A percentile compares a stretch with the other conserved stretches of the same genome.
These are phyloP conservation scores for Anomalospiza imberbis DNA, from an alignment of 2,797 vertebrate species.

Conservation along the genomic window DNA sequence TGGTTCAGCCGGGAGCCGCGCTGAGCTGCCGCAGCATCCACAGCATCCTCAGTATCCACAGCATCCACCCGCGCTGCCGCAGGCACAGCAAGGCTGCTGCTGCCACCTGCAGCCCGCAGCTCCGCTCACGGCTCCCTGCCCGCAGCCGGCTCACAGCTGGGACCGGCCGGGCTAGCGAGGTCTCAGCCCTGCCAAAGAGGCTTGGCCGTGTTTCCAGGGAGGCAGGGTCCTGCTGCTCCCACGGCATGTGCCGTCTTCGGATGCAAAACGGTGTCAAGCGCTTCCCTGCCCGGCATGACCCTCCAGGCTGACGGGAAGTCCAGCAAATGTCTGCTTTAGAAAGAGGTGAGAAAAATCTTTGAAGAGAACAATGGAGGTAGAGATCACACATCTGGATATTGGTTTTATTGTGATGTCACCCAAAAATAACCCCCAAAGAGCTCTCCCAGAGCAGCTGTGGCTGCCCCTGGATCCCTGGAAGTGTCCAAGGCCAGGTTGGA, in stretches of 20 bases:
- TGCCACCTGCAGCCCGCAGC: not conserved
- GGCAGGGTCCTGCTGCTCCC: not conserved
- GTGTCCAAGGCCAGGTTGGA: not conserved
- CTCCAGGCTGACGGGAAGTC: not conserved
- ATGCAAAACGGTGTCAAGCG: fast-evolving
- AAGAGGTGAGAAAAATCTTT: not conserved
- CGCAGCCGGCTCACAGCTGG: not conserved
- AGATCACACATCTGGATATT: not conserved
- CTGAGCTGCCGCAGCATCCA: not conserved
- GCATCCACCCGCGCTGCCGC: not conserved
- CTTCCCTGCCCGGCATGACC: not conserved
- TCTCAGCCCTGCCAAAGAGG: not conserved
- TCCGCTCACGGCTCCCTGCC: not conserved
- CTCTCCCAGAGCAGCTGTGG: not conserved
- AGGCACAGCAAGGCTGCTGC: not conserved
- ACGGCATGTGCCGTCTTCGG: fast-evolving
- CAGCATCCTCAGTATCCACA: too few relatives aligned
- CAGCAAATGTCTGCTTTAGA: not conserved
- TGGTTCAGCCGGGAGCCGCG: not conserved
- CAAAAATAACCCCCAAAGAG: not conserved
- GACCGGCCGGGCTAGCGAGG: not conserved
- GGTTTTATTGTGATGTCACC: not conserved
- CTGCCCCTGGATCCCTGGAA: not conserved
- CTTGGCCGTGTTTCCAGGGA: not conserved
- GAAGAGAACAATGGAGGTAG: not conserved